Conservation (phyloP, 2,888 invertebrate species). For the Helleia helle region DNA sequence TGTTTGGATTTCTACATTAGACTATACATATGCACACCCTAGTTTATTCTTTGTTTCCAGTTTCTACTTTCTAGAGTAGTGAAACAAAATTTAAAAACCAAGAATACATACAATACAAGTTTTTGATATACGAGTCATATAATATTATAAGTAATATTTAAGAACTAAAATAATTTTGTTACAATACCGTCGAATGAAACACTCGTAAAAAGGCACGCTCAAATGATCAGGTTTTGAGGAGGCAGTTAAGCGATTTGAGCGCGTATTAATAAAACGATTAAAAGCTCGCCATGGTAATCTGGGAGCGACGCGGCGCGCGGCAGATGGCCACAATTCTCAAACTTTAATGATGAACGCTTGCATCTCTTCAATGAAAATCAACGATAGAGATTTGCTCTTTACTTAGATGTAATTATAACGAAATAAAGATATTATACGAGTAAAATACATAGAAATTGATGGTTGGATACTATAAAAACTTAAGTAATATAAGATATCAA, state of each 20-base stretch:
- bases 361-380: conserved; percentile 45
- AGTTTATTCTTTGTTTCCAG: no score
- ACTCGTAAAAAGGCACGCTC: conserved; percentile 14
- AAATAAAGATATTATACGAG: no score
- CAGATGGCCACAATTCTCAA: conserved; percentile 69
- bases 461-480: no score
- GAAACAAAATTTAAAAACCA: no score
- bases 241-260: conserved; percentile 66
- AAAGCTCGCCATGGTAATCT: conserved; percentile 69
- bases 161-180: not conserved
- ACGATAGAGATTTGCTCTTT: conserved; percentile 48
- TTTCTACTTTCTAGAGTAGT: no score
- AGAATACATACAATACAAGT: no score
- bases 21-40: no score
- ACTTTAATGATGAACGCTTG: conserved; percentile 65
- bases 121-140: no score
- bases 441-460: no score
- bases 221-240: conserved; percentile 38
- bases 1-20: no score
- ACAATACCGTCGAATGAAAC: conserved; percentile 12
- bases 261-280: conserved; percentile 74
- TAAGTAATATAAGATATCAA: no score
- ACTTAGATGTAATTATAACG: not conserved
- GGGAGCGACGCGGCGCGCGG: conserved; percentile 59
- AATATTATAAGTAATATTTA: no score